phyloP scores from a whole-genome alignment of 2,888 invertebrate species.

The Himalopsyche japonica region DNA sequence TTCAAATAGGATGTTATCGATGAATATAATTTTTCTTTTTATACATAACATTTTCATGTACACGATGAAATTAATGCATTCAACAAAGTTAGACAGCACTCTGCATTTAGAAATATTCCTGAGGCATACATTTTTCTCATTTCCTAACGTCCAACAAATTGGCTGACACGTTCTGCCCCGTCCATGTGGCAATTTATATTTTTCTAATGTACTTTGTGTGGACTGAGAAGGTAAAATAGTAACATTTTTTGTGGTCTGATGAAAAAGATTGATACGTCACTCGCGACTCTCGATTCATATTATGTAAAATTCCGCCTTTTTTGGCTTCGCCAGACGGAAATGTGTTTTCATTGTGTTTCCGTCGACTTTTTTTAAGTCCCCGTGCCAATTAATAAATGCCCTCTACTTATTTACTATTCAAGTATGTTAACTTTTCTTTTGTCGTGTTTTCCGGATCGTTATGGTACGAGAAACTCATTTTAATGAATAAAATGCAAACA shows the following conservation, averaged over 20 bases:
- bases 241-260: neutral
- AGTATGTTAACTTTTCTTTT: neutral
- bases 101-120: neutral
- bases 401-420: neutral
- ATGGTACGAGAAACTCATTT: neutral
- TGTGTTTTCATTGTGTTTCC: neutral
- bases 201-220: neutral
- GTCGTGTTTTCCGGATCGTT: neutral
- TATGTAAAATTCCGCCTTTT: neutral
- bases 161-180: neutral
- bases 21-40: no score
- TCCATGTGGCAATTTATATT: neutral
- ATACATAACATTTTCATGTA: no score
- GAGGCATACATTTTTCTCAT: neutral
- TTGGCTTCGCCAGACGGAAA: neutral
- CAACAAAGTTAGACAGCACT: no score
- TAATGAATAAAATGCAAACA: no score
- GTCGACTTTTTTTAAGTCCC: neutral
- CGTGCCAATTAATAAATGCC: neutral
- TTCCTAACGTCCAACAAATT: neutral
- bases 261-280: neutral
- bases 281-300: neutral
- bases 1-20: no score
- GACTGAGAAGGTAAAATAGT: neutral
- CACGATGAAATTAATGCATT: no score